These are phyloP conservation scores for Homarus gammarus DNA, from an alignment of 2,888 invertebrate genomes.

Conservation along the genomic window DNA sequence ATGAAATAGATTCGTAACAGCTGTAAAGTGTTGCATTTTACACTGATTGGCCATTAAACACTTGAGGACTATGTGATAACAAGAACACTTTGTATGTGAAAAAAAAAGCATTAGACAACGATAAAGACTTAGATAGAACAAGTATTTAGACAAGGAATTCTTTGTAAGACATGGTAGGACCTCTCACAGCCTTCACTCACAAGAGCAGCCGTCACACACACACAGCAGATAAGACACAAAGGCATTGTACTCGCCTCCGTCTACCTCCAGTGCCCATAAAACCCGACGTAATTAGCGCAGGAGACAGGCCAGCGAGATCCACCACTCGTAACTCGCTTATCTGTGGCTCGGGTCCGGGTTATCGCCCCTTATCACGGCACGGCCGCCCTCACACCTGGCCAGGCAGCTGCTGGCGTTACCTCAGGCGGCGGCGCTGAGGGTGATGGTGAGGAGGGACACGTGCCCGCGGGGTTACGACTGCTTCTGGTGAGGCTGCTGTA, in stretches of 20 bases:
- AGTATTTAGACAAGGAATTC: not conserved
- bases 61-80: too few relatives aligned
- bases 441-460: not conserved
- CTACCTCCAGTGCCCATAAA: not conserved
- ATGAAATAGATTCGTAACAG: too few relatives aligned
- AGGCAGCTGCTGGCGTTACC: constrained; percentile 17
- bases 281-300: constrained; percentile 9
- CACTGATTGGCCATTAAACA: too few relatives aligned
- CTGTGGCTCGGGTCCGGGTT: not conserved
- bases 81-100: too few relatives aligned
- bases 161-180: too few relatives aligned
- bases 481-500: too few relatives aligned
- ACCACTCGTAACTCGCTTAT: constrained; percentile 22
- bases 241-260: not conserved
- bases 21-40: too few relatives aligned
- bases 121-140: too few relatives aligned
- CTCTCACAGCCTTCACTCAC: too few relatives aligned
- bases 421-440: not conserved
- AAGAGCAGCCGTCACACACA: too few relatives aligned
- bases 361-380: constrained; percentile 16
- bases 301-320: constrained; percentile 2
- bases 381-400: constrained; percentile 31
- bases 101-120: too few relatives aligned
- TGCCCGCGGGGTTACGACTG: not conserved
- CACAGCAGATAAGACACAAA: not conserved